Evolutionary conservation across 2,113 vertebrate genomes (phyloP), one percentile per base, ranked within the genome.

Genomic region (Pollimyrus isidori): DNA sequence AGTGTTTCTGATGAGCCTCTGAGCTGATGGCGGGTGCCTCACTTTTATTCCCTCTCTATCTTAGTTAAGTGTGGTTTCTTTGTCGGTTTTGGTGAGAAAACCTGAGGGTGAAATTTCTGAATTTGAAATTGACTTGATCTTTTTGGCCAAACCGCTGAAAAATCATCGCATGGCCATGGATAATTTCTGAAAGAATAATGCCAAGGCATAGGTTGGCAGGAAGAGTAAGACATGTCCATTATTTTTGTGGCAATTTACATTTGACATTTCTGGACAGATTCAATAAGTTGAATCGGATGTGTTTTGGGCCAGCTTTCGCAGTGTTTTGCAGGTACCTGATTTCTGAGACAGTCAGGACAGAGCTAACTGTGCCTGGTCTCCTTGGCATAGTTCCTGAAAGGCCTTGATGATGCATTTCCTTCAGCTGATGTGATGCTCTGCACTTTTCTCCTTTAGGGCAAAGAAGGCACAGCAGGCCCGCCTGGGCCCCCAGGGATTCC

Each of bases 401-500:
- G 30, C 85, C 13, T 35, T 15, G 17, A 19, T 21, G 11, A 53
- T 9, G 26, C 30, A 23, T 50, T 82, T 65, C 65, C 56, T 39
- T 21, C 26, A 85, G 89, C 89, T 15, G 88, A 30, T 91, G 84
- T 39, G 3, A 88, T 80, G n/a, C 10, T 88, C 88, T 87, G 46
- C 23, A 88, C 90, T 92, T 89, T 91, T 84, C 91, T 93, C 88
- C 93, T 92, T 92, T 94, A 99, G 98, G 98, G 98, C 91, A 95
- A 94, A 26, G 95, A 96, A 93, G 98, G 98, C 90, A 93, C 95
- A 85, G 91, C 95, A 92, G 98, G 98, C 91, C 91, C 95, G 82
- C 88, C 89, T 0, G 98, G 98, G 90, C 96, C 95, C 89, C 95
- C 93, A 91, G 98, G 98, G 92, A 92, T 95, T 76, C 95, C 96